These are phyloP conservation scores for Micromussa lordhowensis DNA, from an alignment of 92 coral and sea anemone species.

Conservation along the genomic window DNA sequence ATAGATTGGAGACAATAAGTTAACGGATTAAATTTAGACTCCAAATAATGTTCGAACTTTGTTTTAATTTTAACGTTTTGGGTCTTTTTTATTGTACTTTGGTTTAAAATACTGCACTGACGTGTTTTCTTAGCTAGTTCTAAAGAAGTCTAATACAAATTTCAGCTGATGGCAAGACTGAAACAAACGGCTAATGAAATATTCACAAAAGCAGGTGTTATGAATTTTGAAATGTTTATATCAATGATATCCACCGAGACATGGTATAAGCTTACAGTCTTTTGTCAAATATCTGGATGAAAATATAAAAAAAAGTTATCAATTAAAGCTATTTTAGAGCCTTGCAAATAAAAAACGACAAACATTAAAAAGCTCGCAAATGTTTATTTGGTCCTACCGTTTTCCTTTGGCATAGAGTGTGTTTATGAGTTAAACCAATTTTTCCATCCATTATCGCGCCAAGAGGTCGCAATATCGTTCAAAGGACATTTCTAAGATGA, in stretches of 20 bases:
- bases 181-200: background rate
- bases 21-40: background rate
- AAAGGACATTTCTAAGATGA: background rate
- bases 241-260: background rate
- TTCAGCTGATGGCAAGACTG: too few relatives aligned
- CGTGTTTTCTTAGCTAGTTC: background rate
- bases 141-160: background rate
- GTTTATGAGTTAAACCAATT: background rate
- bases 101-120: background rate
- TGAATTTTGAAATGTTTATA: background rate
- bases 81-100: background rate
- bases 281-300: background rate
- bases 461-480: slow-evolving; percentile 20
- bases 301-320: background rate
- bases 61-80: background rate
- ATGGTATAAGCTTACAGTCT: background rate
- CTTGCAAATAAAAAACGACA: background rate
- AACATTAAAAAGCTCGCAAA: background rate
- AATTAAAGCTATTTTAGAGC: background rate
- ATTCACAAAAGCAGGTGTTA: slow-evolving; percentile 9
- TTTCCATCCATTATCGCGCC: slow-evolving; percentile 12
- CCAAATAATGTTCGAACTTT: background rate
- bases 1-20: background rate
- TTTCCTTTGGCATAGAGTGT: background rate
- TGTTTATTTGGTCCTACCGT: slow-evolving; percentile 2